Evolutionary conservation across 2,797 vertebrate species (phyloP), one percentile per base, ranked within the genome.

Genomic region (Urocyon cinereoargenteus): DNA sequence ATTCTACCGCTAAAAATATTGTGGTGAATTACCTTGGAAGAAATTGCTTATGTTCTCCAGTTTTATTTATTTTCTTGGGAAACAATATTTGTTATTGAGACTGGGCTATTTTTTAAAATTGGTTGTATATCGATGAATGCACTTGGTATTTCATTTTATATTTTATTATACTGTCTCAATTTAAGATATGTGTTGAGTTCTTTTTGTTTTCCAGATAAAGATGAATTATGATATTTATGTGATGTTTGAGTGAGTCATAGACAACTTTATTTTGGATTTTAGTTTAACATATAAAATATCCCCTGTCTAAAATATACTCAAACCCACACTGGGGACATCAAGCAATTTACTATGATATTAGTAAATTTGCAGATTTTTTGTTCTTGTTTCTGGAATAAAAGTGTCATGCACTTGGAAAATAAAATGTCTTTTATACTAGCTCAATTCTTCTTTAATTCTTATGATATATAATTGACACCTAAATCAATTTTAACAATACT

Each of bases 1-100:
- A 86, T 64, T 97, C n/a, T 61, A 40, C 8, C 1, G 22, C 97
- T 94, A 82, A 96, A 88, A 96, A 77, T 73, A 68, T 49, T 93
- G 57, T 70, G 28, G 49, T 85, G 53, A 94, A 90, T 91, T 86
- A 96, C 79, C 49, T 87, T 45, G 31, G 31, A 93, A 66, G 34
- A 96, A 97, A 97, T 87, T 93, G 77, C 34, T 92, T 95, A 61
- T 87, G 64, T 90, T 87, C 34, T 82, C 15, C 31, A 72, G 85
- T 82, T 53, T 95, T 94, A 91, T 72, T 94, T 92, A 86, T 78
- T 94, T 94, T 79, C 55, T 62, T 53, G 24, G 45, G 85, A 96
- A 91, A 86, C 12, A 77, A 18, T 87, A 82, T 91, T 79, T 90
- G 53, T 90, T 91, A 87, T 55, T 87, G 84, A 82, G 81, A 86